Base-by-base conservation (phyloP, 2,888 invertebrate species). In the Callimorpha dominula region DNA sequence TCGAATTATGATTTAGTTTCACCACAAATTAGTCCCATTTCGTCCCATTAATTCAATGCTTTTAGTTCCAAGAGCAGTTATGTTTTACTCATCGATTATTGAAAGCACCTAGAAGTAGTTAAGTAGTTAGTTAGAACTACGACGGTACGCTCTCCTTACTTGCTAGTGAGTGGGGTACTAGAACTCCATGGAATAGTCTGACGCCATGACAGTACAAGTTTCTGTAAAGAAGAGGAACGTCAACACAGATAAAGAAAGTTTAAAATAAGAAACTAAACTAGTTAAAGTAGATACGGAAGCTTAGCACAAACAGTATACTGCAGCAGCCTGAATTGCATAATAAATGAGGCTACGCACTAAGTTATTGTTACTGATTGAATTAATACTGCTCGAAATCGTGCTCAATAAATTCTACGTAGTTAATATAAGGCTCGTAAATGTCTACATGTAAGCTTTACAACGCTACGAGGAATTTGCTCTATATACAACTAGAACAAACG, bases 371-470 rank as follows among this genome's bases (percentile, higher is more conserved):
- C 20, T 43, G 42, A 68, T 60, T 31, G 60, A 68, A 71, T 71
- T 65, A 68, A 71, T 71, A 71, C 50, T 54, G 60, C 68, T 63
- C 20, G 31, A 62, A 74, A 69, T 65, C 65, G 69, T 65, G 57
- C 62, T 49, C 71, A 63, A 74, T 74, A 71, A 71, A 74, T 74
- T 69, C 20, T 69, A 60, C 69, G 62, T 17, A 68, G 68, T 68
- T 68, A 68, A 68, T 68, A 68, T 65, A 42, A 62, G 57, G 65
- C 50, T 69, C 74, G 74, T 74, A 71, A 74, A 74, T 69, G 71
- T 74, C 71, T 62, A 57, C 60, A 40, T 50, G 74, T 69, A 68
- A 68, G 71, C 65, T 69, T 69, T 65, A 60, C 52, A 68, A 67
- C 66, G 68, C 57, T 60, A 57, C 66, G 52, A 68, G 69, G 74